Conservation (phyloP, 2,888 invertebrate species). For the Schizaphis graminum region DNA sequence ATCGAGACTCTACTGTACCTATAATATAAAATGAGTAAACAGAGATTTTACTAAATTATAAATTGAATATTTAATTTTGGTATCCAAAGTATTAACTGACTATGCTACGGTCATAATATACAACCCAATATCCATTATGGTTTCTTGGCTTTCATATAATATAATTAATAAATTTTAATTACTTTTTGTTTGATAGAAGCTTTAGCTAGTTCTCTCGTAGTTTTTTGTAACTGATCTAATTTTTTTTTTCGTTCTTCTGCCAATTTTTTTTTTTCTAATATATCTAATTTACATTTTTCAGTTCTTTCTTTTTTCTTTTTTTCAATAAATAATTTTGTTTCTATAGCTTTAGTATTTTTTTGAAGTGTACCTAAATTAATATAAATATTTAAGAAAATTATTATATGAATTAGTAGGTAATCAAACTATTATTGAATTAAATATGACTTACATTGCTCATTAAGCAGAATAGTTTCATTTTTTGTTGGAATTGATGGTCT, state of each 20-base stretch:
- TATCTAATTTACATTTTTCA: constrained; percentile 28
- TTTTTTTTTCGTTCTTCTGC: constrained; percentile 46
- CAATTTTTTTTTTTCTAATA: constrained; percentile 42
- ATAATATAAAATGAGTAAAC: too few relatives aligned
- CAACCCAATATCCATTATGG: not conserved
- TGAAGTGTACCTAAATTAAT: not conserved
- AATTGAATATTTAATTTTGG: not conserved
- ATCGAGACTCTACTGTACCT: too few relatives aligned
- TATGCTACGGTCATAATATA: not conserved
- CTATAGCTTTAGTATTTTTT: not conserved
- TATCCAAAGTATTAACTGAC: not conserved
- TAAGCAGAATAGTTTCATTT: constrained; percentile 37
- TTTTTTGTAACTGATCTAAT: constrained; percentile 46
- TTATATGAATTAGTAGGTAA: not conserved
- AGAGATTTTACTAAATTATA: not conserved
- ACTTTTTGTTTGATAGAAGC: constrained; percentile 43
- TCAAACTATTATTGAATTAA: not conserved
- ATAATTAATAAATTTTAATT: constrained; percentile 13
- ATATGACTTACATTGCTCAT: constrained; percentile 35
- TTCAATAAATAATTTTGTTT: constrained; percentile 34
- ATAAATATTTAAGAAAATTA: not conserved
- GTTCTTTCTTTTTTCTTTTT: constrained; percentile 42
- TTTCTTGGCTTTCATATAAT: not conserved
- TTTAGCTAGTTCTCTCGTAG: constrained; percentile 32
- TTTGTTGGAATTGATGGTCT: constrained; percentile 17